These are phyloP conservation scores for Hirtodrosophila cameraria DNA, from an alignment of 2,888 invertebrate species.

Conservation along the genomic window DNA sequence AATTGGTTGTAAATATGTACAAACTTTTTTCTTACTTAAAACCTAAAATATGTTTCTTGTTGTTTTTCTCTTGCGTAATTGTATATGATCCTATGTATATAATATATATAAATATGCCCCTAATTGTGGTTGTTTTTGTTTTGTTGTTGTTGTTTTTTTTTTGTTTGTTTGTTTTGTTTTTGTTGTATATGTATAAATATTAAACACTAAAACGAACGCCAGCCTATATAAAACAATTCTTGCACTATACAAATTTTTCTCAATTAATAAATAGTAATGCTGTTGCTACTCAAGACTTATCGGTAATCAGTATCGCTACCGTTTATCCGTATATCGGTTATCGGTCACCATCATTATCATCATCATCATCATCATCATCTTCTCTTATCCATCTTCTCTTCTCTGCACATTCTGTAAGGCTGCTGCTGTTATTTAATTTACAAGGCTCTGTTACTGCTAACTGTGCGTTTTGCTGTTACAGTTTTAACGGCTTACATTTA, in stretches of 20 bases:
- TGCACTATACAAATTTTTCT: conserved; percentile 67
- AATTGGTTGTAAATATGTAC: conserved; percentile 79
- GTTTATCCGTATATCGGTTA: conserved; percentile 1
- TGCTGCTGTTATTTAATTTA: conserved; percentile 33
- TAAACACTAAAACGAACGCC: conserved; percentile 75
- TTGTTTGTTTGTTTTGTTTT: conserved; percentile 12
- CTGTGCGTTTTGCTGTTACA: conserved; percentile 34
- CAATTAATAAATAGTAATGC: conserved; percentile 78
- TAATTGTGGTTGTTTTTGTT: conserved; percentile 55
- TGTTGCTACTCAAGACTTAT: conserved; percentile 63
- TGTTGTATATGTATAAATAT: conserved; percentile 77
- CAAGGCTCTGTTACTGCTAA: conserved; percentile 56
- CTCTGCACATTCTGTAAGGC: conserved; percentile 33
- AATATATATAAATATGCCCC: conserved; percentile 62
- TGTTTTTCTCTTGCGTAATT: conserved; percentile 39
- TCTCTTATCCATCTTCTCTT: conserved; percentile 18
- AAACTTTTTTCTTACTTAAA: conserved; percentile 57
- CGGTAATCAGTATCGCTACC: conserved; percentile 25
- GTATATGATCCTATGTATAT: conserved; percentile 61
- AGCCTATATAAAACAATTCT: conserved; percentile 74
- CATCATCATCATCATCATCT: neutral
- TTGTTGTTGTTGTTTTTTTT: conserved; percentile 28
- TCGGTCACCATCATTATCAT: conserved; percentile 3
- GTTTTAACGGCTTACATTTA: too few relatives aligned
- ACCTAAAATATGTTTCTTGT: conserved; percentile 43